Conservation (phyloP, 2,797 vertebrate species). For the Iguana delicatissima region DNA sequence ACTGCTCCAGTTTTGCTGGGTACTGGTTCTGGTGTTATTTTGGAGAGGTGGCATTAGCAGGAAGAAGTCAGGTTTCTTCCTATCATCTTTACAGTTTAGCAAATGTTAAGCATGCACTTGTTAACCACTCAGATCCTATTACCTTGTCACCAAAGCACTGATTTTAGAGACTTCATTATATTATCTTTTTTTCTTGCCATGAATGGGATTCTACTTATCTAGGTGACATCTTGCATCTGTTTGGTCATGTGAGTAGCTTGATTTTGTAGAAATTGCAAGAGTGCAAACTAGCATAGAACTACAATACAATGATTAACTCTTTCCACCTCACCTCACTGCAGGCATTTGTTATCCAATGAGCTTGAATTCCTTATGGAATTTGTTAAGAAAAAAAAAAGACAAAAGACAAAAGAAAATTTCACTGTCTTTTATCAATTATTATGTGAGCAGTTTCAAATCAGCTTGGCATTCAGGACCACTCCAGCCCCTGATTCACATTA, state of each 20-base stretch:
- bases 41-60: background rate
- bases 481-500: constrained; percentile 14
- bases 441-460: background rate
- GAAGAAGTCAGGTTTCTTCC: background rate
- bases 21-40: background rate
- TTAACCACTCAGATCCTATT: background rate
- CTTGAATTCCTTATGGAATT: constrained; percentile 8
- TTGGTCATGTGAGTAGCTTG: background rate
- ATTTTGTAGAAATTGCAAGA: background rate
- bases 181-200: background rate
- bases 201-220: background rate
- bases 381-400: constrained; percentile 6
- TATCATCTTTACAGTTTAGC: background rate
- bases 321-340: background rate
- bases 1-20: background rate
- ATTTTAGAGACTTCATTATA: background rate
- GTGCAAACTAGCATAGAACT: background rate
- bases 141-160: background rate
- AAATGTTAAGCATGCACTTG: background rate
- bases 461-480: background rate
- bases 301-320: background rate
- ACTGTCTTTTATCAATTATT: background rate
- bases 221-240: background rate
- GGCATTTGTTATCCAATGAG: constrained; percentile 3
- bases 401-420: background rate